phyloP scores from a whole-genome alignment of 2,113 vertebrate genomes.

The Sturnus vulgaris region DNA sequence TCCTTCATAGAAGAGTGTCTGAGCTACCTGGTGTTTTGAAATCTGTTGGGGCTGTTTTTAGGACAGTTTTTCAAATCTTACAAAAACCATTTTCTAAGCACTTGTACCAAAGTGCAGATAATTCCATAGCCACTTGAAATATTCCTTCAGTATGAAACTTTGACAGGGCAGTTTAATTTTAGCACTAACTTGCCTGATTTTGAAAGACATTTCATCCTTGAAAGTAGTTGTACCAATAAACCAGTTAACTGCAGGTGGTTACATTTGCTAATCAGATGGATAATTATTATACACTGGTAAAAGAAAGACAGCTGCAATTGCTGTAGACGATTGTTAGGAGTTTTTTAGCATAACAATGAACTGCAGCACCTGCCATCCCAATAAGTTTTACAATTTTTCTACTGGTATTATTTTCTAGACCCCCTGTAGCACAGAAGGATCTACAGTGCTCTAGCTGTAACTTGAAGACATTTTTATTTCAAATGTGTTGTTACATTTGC shows the following conservation, averaged over 20 bases:
- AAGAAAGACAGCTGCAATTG: constrained; percentile 49
- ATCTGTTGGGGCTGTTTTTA: not conserved
- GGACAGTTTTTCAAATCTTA: not conserved
- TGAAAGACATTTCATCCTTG: not conserved
- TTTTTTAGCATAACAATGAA: constrained; percentile 60
- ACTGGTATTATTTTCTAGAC: not conserved
- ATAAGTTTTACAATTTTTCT: not conserved
- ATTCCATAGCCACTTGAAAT: not conserved
- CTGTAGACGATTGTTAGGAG: not conserved
- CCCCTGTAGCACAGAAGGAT: not conserved
- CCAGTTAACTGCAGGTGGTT: constrained; percentile 38
- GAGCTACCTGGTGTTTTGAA: not conserved
- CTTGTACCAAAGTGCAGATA: not conserved
- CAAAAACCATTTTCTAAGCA: not conserved
- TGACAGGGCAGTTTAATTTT: not conserved
- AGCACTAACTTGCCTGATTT: not conserved
- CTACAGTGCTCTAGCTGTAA: not conserved
- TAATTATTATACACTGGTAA: constrained; percentile 5
- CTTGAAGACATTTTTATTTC: not conserved
- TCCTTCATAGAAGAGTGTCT: not conserved
- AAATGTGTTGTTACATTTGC: not conserved
- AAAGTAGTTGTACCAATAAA: not conserved
- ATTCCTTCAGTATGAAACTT: not conserved
- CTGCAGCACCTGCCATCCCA: constrained; percentile 59
- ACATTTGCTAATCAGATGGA: constrained; percentile 44